Base-by-base conservation (phyloP, 2,113 vertebrate genomes). In the Calidris pugnax region DNA sequence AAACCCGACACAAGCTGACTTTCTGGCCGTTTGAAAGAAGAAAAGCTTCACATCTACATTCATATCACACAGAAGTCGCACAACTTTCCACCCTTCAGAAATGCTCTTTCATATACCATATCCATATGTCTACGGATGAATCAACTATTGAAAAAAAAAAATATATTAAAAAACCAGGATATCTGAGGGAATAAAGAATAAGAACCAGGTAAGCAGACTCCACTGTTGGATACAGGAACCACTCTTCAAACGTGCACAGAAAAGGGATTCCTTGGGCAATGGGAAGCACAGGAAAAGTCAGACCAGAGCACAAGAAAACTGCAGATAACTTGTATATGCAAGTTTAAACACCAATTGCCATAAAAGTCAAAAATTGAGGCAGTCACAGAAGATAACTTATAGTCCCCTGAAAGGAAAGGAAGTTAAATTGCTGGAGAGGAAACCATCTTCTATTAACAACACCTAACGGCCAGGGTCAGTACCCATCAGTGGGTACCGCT, bases 161-260 rank as follows among this genome's bases (percentile, higher is more conserved):
- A 3, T 12, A 10, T 55, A 30, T 27, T 30, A 14, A 55, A 30
- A 55, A 16, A 4, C 9, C 53, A 20, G 39, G 51, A 4, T 32
- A 24, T 50, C 43, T 72, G 74, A 78, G 11, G 15, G 48, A 57
- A 79, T 56, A 64, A 59, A 87, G 78, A 85, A 0, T 15, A 82
- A 76, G 24, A 79, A 48, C 39, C 51, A 33, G 39, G 53, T 43
- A 64, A 93, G 57, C 27, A 83, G 48, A 20, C 37, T 85, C 20
- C 35, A 32, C 9, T 30, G 0, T 6, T 6, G 3, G 33, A 45
- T 4, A 41, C 0, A 86, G 10, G 39, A 92, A 71, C 10, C 32
- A 60, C 23, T 19, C 22, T 30, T 4, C 35, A 30, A 14, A 76
- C 80, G 33, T 7, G 11, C n/a, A 50, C 47, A 75, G 47, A 47